Conservation (phyloP, 23 tunicate genomes). For the Phallusia fumigata region DNA sequence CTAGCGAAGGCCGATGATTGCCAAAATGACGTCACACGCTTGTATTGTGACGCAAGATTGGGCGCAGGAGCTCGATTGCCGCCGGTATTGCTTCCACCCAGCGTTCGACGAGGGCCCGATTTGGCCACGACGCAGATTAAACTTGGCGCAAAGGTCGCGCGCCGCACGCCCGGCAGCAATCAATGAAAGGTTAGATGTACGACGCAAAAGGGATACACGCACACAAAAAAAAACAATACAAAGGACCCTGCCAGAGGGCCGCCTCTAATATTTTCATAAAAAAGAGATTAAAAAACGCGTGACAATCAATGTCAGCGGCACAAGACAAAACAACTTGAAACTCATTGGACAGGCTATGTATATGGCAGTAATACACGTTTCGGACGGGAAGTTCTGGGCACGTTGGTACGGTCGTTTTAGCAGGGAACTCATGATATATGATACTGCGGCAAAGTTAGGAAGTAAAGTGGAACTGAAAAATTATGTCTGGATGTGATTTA, state of each 20-base stretch:
- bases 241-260: constrained; percentile 17
- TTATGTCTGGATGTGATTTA: background rate
- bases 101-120: background rate
- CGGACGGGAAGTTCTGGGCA: background rate
- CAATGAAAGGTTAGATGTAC: background rate
- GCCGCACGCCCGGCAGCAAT: constrained; percentile 16
- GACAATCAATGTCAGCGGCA: constrained; percentile 14
- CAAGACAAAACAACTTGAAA: constrained; percentile 8
- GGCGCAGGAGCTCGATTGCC: background rate
- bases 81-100: constrained; percentile 13
- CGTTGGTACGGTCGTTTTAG: background rate
- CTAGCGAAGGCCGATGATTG: background rate
- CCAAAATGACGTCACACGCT: constrained; percentile 12
- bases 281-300: constrained; percentile 7
- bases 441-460: no score
- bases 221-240: background rate
- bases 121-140: background rate
- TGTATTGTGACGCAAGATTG: background rate
- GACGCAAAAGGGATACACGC: background rate
- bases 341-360: constrained; percentile 3
- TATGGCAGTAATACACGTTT: background rate
- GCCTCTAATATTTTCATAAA: constrained; percentile 11
- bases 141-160: constrained; percentile 3
- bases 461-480: background rate
- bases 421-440: background rate